phyloP scores from a whole-genome alignment of 1,140 invertebrate genomes.

The Magallana gigas region DNA sequence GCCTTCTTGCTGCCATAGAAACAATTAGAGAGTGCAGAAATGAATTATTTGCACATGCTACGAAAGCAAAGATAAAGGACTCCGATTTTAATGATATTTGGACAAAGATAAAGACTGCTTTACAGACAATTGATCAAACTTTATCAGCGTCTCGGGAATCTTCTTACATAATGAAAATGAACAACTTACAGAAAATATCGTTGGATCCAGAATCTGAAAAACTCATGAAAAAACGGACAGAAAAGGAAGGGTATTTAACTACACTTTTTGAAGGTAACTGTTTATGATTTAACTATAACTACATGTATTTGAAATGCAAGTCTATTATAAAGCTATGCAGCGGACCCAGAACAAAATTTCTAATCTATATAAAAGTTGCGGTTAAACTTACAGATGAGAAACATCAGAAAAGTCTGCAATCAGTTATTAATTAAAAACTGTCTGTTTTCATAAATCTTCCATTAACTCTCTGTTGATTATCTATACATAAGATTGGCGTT shows the following conservation, averaged over 20 bases:
- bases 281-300: too few species aligned
- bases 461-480: too few species aligned
- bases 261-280: too few species aligned
- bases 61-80: background rate
- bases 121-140: constrained; percentile 1
- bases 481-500: too few species aligned
- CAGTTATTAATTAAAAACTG: too few species aligned
- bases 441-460: too few species aligned
- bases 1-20: constrained; percentile 7
- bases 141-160: background rate
- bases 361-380: too few species aligned
- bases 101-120: background rate
- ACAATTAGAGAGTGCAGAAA: background rate
- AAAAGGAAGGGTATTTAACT: background rate
- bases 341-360: too few species aligned
- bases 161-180: background rate
- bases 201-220: background rate
- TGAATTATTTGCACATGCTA: background rate
- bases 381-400: too few species aligned
- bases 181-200: background rate
- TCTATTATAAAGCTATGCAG: too few species aligned
- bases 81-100: background rate
- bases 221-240: background rate
- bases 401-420: too few species aligned
- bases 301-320: too few species aligned